Percentiles rank a stretch among this genome's conserved stretches.
Evolutionary conservation across 1,140 invertebrate species (phyloP).

Genomic region (Xylocopa sonorina): DNA sequence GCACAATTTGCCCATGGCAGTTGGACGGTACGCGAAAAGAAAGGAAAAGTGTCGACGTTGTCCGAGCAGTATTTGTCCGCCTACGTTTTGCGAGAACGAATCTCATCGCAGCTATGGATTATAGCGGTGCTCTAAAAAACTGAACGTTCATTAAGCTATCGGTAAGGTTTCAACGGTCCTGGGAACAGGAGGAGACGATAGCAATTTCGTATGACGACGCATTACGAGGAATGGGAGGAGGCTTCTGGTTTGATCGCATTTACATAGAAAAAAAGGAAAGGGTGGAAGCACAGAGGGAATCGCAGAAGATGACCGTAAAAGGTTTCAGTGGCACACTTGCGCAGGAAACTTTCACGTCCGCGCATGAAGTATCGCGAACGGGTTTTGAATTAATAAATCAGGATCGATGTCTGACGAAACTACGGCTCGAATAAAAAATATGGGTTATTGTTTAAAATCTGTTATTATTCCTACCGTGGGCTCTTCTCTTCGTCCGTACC

Average conservation of each 20-base stretch:
- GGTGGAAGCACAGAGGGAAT: neutral
- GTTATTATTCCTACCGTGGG: neutral
- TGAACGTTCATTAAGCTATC: neutral
- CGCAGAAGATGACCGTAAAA: constrained; percentile 17
- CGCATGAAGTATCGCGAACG: constrained; percentile 38
- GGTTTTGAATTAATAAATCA: constrained; percentile 54
- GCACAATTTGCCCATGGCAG: constrained; percentile 52
- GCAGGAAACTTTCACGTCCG: constrained; percentile 28
- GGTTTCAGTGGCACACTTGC: constrained; percentile 5
- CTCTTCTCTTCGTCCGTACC: too few relatives aligned
- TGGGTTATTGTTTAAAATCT: neutral
- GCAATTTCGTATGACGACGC: too few relatives aligned
- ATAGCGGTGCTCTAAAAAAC: neutral
- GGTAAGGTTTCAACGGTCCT: too few relatives aligned
- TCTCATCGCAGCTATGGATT: constrained; percentile 20
- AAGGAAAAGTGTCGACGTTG: neutral
- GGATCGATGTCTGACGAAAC: neutral
- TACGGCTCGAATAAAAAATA: constrained; percentile 1
- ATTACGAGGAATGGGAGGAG: neutral
- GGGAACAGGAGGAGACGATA: neutral
- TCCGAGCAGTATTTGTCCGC: neutral
- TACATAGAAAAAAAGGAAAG: neutral
- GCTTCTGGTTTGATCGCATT: neutral
- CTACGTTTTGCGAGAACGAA: neutral
- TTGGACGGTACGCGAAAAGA: neutral